A percentile compares a stretch with the other conserved stretches of the same genome.
phyloP scores from a whole-genome alignment of 2,113 vertebrate species.

The Camelus bactrianus region DNA sequence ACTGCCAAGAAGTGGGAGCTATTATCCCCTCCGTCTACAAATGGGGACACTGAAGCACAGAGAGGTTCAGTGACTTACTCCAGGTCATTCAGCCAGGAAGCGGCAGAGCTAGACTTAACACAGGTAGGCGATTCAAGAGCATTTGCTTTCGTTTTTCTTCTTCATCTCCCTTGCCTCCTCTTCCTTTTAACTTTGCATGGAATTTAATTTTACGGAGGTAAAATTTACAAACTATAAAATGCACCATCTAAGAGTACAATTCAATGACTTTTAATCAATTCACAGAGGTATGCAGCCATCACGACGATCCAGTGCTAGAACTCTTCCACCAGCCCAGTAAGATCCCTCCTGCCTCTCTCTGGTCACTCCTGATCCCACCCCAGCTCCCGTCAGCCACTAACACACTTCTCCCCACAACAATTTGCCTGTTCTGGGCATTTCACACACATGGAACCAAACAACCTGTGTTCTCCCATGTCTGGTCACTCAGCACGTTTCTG shows the following conservation, averaged over 20 bases:
- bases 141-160: fast-evolving
- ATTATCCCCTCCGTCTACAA: fast-evolving
- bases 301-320: not conserved
- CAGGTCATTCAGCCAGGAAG: not conserved
- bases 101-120: fast-evolving
- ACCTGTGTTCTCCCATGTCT: fast-evolving
- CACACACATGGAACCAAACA: fast-evolving
- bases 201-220: not conserved
- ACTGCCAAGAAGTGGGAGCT: fast-evolving
- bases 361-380: fast-evolving
- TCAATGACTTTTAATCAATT: not conserved
- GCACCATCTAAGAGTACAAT: not conserved
- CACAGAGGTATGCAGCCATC: fast-evolving
- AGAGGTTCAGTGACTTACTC: fast-evolving
- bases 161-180: not conserved
- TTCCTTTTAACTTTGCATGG: not conserved
- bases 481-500: not conserved
- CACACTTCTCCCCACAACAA: fast-evolving
- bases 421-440: not conserved
- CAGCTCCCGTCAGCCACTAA: not conserved
- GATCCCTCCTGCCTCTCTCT: not conserved
- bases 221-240: not conserved
- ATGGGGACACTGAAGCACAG: not conserved
- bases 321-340: not conserved
- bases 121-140: fast-evolving